A percentile compares a stretch with the other conserved stretches of the same genome.
Conservation (phyloP, 2,888 invertebrate species). For the Nymphalis urticae region DNA sequence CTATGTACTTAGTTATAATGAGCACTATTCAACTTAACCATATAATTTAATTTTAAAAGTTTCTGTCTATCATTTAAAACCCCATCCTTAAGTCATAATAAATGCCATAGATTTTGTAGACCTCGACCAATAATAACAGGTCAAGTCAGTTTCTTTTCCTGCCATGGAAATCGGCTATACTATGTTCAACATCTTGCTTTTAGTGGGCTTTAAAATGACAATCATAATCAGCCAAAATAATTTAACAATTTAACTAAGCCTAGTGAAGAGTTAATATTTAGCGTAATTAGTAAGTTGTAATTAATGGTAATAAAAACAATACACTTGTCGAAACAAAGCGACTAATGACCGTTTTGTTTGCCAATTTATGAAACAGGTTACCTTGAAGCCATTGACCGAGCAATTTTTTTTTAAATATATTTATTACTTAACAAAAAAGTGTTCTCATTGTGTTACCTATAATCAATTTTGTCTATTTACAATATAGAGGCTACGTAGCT, state of each 20-base stretch:
- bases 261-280: neutral
- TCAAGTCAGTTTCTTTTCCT: too few relatives aligned
- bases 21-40: too few relatives aligned
- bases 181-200: too few relatives aligned
- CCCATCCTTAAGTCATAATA: too few relatives aligned
- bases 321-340: neutral
- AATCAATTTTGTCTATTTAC: slow-evolving; percentile 7
- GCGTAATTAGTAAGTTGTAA: neutral
- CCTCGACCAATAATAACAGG: too few relatives aligned
- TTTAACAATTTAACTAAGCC: neutral
- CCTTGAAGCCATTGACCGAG: slow-evolving; percentile 6
- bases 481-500: neutral
- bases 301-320: slow-evolving; percentile 1
- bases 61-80: too few relatives aligned
- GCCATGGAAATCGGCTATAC: too few relatives aligned
- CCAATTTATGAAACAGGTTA: neutral
- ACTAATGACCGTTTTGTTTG: neutral
- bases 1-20: too few relatives aligned
- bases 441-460: neutral
- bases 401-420: neutral
- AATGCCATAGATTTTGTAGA: too few relatives aligned
- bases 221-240: too few relatives aligned
- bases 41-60: too few relatives aligned
- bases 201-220: too few relatives aligned
- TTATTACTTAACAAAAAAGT: neutral